These are phyloP conservation scores for Amblyjoppa proteus DNA, from an alignment of 2,888 invertebrate genomes.

Conservation along the genomic window DNA sequence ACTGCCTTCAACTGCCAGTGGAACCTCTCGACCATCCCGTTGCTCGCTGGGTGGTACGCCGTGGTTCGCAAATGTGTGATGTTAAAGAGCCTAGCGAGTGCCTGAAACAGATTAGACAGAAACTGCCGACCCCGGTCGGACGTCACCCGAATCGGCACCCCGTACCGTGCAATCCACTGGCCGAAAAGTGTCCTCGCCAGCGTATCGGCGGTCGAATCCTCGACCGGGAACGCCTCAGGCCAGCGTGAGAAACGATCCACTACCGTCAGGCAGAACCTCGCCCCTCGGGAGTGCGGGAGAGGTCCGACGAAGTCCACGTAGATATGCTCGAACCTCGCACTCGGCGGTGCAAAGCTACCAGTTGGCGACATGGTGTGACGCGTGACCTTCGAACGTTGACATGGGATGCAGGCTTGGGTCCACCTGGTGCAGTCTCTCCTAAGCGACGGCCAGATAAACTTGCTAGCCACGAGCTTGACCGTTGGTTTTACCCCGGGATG, in stretches of 20 bases:
- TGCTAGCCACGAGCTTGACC: constrained; percentile 72
- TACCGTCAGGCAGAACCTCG: constrained; percentile 35
- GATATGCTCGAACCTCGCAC: constrained; percentile 25
- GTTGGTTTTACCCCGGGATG: constrained; percentile 70
- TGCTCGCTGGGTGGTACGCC: constrained; percentile 57
- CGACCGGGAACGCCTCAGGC: constrained; percentile 26
- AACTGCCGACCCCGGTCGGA: constrained; percentile 73
- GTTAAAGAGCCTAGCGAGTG: constrained; percentile 35
- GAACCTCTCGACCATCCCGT: constrained; percentile 69
- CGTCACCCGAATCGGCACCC: constrained; percentile 64
- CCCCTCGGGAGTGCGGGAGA: constrained; percentile 13
- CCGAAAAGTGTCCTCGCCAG: constrained; percentile 59
- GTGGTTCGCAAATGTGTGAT: constrained; percentile 50
- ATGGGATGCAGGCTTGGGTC: constrained; percentile 1
- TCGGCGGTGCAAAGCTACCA: background rate
- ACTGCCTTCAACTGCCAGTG: constrained; percentile 71
- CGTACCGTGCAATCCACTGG: constrained; percentile 66
- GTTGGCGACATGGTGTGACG: background rate
- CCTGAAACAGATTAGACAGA: constrained; percentile 67
- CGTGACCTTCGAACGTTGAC: constrained; percentile 16
- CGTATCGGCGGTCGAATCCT: constrained; percentile 65
- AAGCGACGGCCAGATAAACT: constrained; percentile 80
- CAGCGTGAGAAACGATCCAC: constrained; percentile 33
- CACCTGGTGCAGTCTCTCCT: constrained; percentile 73
- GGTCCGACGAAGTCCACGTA: constrained; percentile 38